Evolutionary conservation across 1,140 invertebrate species (phyloP), one percentile per base, ranked within the genome.

Genomic region (Rhynchophorus ferrugineus): DNA sequence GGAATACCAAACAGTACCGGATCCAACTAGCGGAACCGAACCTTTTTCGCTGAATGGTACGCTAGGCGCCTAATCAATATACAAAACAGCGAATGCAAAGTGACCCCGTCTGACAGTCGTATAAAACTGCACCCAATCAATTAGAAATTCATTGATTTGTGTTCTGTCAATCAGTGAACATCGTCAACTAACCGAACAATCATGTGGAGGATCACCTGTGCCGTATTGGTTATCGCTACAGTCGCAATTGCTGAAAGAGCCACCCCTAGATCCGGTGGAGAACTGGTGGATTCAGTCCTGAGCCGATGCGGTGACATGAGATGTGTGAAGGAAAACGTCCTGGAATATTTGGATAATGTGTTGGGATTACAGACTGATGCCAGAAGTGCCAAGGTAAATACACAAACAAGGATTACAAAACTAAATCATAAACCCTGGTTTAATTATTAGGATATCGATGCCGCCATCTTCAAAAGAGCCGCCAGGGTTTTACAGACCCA

Each of bases 241-340:
- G 57, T 74, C 16, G 70, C 69, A 41, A 71, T 73, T 56, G 71
- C 73, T 61, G 75, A 76, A 46, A 69, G 71, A 51, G 73, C 73
- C 61, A 71, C 69, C 59, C 75, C 79, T 41, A 73, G 76, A 53
- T 75, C 80, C 53, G 78, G 79, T 64, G 79, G 83, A 56, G 81
- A 86, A 64, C 74, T 87, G 13, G 73, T 88, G 21, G 76, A 79
- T 11, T 78, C 77, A 59, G 82, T 87, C 45, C 71, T 87, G 56
- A 80, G 80, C 72, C 79, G 81, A 65, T 88, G 85, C 73, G 78
- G 81, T 59, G 75, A 76, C 55, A 77, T 80, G 57, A 73, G 76
- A 42, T 89, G 86, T 60, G 71, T 87, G 36, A 87, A 87, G 67
- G 75, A 77, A 60, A 81, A 85, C 67, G 78, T 87, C 44, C 70